Evolutionary conservation across 2,888 invertebrate species (phyloP), one percentile per base, ranked within the genome.

Genomic region (Perizoma affinitatum): DNA sequence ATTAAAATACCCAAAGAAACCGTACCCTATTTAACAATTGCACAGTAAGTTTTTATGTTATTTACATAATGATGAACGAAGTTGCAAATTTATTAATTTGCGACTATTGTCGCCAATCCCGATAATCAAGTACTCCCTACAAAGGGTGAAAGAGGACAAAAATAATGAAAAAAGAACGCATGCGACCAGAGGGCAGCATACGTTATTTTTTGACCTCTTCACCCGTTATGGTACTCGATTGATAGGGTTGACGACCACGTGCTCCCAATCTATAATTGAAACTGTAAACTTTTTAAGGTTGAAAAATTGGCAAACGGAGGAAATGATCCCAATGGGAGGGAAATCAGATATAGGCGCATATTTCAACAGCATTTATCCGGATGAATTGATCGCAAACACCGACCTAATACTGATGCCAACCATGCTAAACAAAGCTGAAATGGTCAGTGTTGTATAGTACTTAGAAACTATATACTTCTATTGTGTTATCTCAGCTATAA

Each of bases 331-430:
- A 33, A 34, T 4, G 34, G 48, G 51, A 50, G 42, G 46, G 6
- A 35, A 40, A 8, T 9, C 46, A 10, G 54, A 54, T 38, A 54
- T 60, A 7, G 43, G 33, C 6, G 36, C 41, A 10, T 60, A 60
- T 51, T 54, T 60, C 8, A 54, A 50, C 7, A 36, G 4, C n/a
- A 54, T 60, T 36, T 38, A 35, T 33, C 54, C 54, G 5, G 59
- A 60, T 43, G 59, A 52, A 46, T 46, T 54, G 10, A 7, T 51
- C 3, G 59, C 54, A n/a, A 60, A 54, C 11, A 38, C 50, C 0
- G 59, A 60, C 10, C n/a, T 60, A 36, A 41, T 60, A 4, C 54
- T 50, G 33, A 60, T 60, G 50, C 41, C 49, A 50, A 51, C 59
- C 11, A 43, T 60, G 59, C 42, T 60, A 5, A 50, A 34, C 4